These are phyloP conservation scores for Peromyscus polionotus DNA, from an alignment of 2,113 vertebrate species.

Conservation along the genomic window DNA sequence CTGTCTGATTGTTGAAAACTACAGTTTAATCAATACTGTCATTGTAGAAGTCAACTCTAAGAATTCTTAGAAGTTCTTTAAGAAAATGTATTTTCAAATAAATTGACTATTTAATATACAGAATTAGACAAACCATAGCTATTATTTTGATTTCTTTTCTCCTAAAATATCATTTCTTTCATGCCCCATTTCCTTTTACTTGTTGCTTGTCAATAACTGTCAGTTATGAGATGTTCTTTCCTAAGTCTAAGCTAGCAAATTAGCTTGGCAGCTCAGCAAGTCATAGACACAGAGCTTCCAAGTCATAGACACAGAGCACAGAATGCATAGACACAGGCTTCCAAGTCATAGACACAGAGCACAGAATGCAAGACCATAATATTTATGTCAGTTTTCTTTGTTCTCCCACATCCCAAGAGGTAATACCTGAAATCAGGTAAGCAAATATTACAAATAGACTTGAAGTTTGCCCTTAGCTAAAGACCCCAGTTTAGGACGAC, in stretches of 20 bases:
- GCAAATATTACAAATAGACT: neutral
- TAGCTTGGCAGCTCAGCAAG: neutral
- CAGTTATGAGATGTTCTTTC: neutral
- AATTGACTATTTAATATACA: neutral
- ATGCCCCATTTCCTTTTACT: neutral
- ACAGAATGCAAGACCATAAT: neutral
- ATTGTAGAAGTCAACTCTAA: neutral
- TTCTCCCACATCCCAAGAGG: rapidly evolving
- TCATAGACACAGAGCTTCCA: neutral
- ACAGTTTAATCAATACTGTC: neutral
- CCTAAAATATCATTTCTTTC: conserved; percentile 27
- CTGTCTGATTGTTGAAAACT: neutral
- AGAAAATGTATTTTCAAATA: neutral
- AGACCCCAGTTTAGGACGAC: neutral
- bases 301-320: neutral
- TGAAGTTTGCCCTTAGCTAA: neutral
- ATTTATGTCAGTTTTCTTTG: neutral
- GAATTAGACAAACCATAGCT: neutral
- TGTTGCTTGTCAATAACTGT: neutral
- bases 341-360: neutral
- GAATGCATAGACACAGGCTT: neutral
- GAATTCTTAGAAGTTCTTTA: neutral
- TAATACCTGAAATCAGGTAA: neutral
- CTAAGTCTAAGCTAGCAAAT: neutral
- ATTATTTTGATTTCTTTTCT: neutral